These are phyloP conservation scores for Coenobita brevimanus DNA, from an alignment of 1,140 invertebrate species.

Conservation along the genomic window DNA sequence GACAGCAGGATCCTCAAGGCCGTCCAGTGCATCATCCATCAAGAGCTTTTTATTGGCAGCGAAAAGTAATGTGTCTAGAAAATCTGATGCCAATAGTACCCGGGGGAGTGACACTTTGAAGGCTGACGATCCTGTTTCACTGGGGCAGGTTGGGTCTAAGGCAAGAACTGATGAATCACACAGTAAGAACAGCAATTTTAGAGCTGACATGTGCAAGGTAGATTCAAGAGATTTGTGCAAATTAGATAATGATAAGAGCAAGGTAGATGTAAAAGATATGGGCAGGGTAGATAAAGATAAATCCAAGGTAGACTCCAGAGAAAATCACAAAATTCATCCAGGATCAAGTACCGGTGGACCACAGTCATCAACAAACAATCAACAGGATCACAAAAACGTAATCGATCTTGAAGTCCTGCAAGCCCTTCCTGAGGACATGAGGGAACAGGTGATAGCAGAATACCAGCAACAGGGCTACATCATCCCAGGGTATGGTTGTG, in stretches of 20 bases:
- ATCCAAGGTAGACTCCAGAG: neutral
- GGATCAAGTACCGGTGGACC: neutral
- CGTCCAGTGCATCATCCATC: constrained; percentile 20
- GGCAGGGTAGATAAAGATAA: no score
- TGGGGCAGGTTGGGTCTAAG: no score
- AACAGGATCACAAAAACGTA: neutral
- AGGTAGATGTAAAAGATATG: no score
- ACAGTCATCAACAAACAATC: neutral
- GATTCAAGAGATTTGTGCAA: no score
- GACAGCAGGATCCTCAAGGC: neutral
- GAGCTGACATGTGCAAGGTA: no score
- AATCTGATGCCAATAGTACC: neutral
- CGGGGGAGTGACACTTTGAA: no score
- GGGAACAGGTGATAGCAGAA: constrained; percentile 63
- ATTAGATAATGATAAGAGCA: no score
- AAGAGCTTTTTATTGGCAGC: constrained; percentile 49
- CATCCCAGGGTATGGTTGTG: constrained; percentile 20
- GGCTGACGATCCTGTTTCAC: no score
- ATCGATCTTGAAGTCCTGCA: constrained; percentile 59
- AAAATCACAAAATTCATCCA: neutral
- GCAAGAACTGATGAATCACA: no score
- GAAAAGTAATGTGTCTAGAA: neutral
- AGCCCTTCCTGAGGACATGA: constrained; percentile 59
- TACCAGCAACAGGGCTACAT: constrained; percentile 59
- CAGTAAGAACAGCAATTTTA: no score